Evolutionary conservation across 2,113 vertebrate species (phyloP).

Genomic region (Heptranchias perlo): DNA sequence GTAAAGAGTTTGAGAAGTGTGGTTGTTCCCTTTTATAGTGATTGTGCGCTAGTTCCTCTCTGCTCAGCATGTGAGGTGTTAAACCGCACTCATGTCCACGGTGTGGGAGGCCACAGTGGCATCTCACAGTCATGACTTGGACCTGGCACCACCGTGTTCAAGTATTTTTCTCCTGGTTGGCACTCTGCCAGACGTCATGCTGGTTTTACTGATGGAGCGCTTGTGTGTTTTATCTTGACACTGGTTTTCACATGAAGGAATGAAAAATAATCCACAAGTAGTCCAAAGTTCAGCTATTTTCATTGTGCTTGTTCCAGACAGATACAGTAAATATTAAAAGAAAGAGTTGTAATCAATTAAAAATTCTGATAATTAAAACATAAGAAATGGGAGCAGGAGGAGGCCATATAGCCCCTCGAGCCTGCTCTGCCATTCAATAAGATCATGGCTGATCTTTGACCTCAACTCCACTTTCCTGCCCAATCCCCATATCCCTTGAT

Average conservation of each 20-base stretch:
- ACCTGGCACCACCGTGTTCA: not conserved
- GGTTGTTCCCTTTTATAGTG: not conserved
- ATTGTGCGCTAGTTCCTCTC: not conserved
- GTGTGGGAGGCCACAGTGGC: not conserved
- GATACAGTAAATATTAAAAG: not conserved
- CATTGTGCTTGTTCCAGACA: not conserved
- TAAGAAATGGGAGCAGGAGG: no score
- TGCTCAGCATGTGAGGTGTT: not conserved
- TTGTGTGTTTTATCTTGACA: not conserved
- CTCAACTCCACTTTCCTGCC: no score
- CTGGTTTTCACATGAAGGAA: slow-evolving; percentile 6
- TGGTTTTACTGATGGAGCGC: not conserved
- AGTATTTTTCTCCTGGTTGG: not conserved
- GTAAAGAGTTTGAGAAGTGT: not conserved
- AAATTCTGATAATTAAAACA: not conserved
- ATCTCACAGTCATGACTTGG: not conserved
- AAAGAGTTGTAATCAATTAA: not conserved
- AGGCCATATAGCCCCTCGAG: no score
- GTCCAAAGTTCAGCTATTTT: slow-evolving; percentile 24
- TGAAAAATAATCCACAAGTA: not conserved
- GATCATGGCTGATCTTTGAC: no score
- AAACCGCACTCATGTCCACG: not conserved
- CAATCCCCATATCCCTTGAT: no score
- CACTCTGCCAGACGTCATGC: not conserved
- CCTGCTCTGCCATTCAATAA: no score